Conservation (phyloP, 2,113 vertebrate genomes). For the Sander vitreus region DNA sequence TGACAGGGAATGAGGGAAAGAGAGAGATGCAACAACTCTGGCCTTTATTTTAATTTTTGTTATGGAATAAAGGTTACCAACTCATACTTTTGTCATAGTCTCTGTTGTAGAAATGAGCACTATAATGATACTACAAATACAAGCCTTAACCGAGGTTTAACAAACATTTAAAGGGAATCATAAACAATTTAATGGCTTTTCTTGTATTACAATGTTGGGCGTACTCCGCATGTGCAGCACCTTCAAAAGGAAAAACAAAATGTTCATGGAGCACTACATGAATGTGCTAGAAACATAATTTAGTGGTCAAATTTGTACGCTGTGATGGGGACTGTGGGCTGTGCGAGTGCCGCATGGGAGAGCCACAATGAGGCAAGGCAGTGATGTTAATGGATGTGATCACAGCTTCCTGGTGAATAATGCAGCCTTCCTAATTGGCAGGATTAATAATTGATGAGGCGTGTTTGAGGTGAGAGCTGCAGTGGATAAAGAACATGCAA, state of each 20-base stretch:
- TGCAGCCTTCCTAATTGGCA: conserved; percentile 87
- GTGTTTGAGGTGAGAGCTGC: conserved; percentile 44
- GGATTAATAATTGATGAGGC: conserved; percentile 87
- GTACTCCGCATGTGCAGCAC: not conserved
- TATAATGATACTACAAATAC: no score
- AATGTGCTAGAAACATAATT: not conserved
- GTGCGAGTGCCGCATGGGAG: conserved; percentile 20
- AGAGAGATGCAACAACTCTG: no score
- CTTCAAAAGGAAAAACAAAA: conserved; percentile 12
- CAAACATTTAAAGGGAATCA: no score
- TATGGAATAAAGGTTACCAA: no score
- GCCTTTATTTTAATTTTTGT: no score
- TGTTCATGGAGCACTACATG: not conserved
- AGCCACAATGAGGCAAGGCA: conserved; percentile 47
- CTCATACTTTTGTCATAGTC: no score
- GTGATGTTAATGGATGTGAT: conserved; percentile 78
- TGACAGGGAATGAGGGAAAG: no score
- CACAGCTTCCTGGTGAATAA: conserved; percentile 84
- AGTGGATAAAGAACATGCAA: conserved; percentile 46
- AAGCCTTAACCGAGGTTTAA: no score
- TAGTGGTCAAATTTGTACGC: not conserved
- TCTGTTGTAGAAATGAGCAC: no score
- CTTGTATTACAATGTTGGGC: not conserved
- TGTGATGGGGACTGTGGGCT: not conserved
- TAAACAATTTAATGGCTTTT: no score